A percentile compares a stretch with the other conserved stretches of the same genome.
Conservation (phyloP, 2,888 invertebrate species). For the Hypena proboscidalis region DNA sequence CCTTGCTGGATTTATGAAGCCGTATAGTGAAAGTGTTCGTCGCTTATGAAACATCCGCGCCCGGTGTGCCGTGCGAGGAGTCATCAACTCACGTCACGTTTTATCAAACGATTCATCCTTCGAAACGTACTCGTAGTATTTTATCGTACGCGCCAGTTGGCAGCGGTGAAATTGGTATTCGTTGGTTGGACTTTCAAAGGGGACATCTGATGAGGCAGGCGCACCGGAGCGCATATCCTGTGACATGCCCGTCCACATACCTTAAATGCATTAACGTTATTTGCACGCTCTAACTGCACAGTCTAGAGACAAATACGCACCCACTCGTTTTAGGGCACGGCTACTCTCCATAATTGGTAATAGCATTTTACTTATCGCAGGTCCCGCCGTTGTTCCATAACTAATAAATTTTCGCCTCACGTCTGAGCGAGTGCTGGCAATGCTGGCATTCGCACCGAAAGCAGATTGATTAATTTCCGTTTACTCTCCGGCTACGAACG, state of each 20-base stretch:
- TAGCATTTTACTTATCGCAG: constrained; percentile 19
- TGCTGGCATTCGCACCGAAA: constrained; percentile 49
- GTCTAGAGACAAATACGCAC: constrained; percentile 19
- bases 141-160: constrained; percentile 67
- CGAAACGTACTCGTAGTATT: constrained; percentile 49
- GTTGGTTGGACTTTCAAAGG: constrained; percentile 69
- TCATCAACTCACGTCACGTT: constrained; percentile 40
- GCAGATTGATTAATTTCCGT: constrained; percentile 69
- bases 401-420: constrained; percentile 37
- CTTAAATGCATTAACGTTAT: constrained; percentile 53
- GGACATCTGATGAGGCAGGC: constrained; percentile 69
- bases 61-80: constrained; percentile 32
- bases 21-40: constrained; percentile 65
- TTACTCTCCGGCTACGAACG: constrained; percentile 49
- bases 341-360: constrained; percentile 17
- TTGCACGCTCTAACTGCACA: constrained; percentile 38
- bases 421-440: constrained; percentile 42
- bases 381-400: constrained; percentile 26
- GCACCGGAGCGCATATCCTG: constrained; percentile 78
- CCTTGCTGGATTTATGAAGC: constrained; percentile 56
- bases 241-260: constrained; percentile 61
- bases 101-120: constrained; percentile 38
- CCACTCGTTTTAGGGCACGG: constrained; percentile 15
- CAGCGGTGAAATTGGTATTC: constrained; percentile 72
- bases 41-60: constrained; percentile 54